Evolutionary conservation across 1,140 invertebrate genomes (phyloP), one percentile per base, ranked within the genome.

Genomic region (Drosophila varians): DNA sequence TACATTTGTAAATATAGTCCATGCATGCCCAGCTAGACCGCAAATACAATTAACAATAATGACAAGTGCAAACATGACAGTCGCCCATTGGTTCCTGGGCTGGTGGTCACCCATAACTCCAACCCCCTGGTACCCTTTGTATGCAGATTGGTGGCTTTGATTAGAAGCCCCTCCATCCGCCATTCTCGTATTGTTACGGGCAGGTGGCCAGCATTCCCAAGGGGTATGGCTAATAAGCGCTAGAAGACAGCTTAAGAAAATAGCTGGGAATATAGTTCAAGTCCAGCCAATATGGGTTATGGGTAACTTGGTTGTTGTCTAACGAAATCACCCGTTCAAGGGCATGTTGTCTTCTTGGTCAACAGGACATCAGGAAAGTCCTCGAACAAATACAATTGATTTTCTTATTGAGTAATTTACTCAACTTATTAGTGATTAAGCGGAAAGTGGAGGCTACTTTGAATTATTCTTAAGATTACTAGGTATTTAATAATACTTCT

Each of bases 31-130:
- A 65, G 69, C 46, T 61, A 62, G 58, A 76, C 68, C 34, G 49
- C 82, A 86, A 87, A 86, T 66, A 86, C 82, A 86, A 86, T 86
- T 86, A 86, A 82, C 60, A 86, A 82, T 86, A 86, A 86, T 86
- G 82, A 86, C 82, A 87, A 86, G 69, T 86, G 82, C 78, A 86
- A 86, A 86, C 83, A 86, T 87, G 82, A 62, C 72, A 79, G 46
- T 52, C 34, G 57, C 19, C 51, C 54, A 74, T 19, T n/a, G 19
- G 28, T n/a, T 21, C 14, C 43, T 9, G 1, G 43, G 1, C 2
- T 8, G 21, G 18, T 28, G 23, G 40, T 9, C 16, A 23, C 49
- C n/a, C 6, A 7, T 6, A 7, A 28, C 42, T 16, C 14, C 40
- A 19, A 28, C 19, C 18, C 34, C 36, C 3, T 19, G 26, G 14